These are phyloP conservation scores for Ctenoplectra terminalis DNA, from an alignment of 1,140 invertebrate genomes.

Conservation along the genomic window DNA sequence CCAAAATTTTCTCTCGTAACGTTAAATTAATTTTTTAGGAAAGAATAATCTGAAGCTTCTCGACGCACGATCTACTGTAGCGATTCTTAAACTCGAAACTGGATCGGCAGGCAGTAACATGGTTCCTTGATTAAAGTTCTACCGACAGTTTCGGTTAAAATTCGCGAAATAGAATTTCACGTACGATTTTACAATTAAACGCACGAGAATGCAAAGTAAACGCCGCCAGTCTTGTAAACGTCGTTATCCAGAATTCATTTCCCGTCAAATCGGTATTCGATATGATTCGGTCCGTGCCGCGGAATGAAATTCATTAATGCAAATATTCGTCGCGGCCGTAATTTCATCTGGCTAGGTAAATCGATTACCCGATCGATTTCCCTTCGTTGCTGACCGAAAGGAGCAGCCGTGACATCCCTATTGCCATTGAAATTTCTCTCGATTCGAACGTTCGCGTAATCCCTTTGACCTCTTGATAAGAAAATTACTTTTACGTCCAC, in stretches of 20 bases:
- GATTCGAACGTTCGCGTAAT: background rate
- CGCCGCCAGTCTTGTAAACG: constrained; percentile 35
- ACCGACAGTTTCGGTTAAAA: background rate
- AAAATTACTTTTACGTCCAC: background rate
- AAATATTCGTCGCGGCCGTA: constrained; percentile 7
- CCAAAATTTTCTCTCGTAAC: no score
- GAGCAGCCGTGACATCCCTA: background rate
- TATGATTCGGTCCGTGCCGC: background rate
- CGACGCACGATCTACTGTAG: background rate
- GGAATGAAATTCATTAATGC: constrained; percentile 26
- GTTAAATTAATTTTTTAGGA: no score
- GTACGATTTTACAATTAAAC: constrained; percentile 45
- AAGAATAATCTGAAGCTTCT: no score
- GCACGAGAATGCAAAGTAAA: constrained; percentile 41
- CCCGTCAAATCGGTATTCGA: constrained; percentile 33
- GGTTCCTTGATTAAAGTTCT: constrained; percentile 17
- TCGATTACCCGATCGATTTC: constrained; percentile 13
- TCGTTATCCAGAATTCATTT: constrained; percentile 40
- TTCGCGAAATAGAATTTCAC: background rate
- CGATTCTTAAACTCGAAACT: background rate
- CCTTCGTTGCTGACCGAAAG: background rate
- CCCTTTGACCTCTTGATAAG: background rate
- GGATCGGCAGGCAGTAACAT: background rate
- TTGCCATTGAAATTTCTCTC: background rate
- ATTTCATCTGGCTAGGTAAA: constrained; percentile 15